phyloP scores from a whole-genome alignment of 1,140 invertebrate species.

The Sarcophaga peregrina region DNA sequence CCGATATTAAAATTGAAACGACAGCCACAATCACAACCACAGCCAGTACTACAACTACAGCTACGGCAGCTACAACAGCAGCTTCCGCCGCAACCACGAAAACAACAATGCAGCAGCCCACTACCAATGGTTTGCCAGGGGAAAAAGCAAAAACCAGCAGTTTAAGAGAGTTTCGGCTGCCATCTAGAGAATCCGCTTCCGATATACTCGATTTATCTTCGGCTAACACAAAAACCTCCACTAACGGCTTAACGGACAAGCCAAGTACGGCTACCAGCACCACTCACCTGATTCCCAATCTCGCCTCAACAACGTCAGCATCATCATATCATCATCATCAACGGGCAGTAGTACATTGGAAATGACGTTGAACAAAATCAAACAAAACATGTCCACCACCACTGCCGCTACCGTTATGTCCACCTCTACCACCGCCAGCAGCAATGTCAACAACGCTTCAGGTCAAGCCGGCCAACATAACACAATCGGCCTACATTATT shows the following conservation, averaged over 20 bases:
- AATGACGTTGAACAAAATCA: conserved; percentile 62
- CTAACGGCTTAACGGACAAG: background rate
- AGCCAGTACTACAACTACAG: conserved; percentile 19
- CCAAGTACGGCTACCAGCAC: background rate
- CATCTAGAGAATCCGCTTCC: background rate
- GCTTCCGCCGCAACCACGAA: background rate
- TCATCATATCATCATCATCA: background rate
- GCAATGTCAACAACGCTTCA: background rate
- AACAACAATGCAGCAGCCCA: background rate
- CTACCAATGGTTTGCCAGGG: conserved; percentile 18
- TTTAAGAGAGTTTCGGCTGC: conserved; percentile 13
- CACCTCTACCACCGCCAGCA: conserved; percentile 20
- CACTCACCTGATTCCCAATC: background rate
- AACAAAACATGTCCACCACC: conserved; percentile 57
- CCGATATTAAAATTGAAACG: background rate
- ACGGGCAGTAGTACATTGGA: conserved; percentile 51
- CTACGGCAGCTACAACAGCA: conserved; percentile 46
- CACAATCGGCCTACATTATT: too few species aligned
- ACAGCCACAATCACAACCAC: background rate
- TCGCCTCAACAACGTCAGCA: background rate
- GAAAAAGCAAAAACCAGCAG: conserved; percentile 18
- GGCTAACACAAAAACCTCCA: background rate
- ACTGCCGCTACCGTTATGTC: background rate
- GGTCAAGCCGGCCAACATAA: background rate
- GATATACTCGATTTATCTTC: conserved; percentile 29